Evolutionary conservation across 2,888 invertebrate species (phyloP), one percentile per base, ranked within the genome.

Genomic region (Lasioglossum oenotherae): DNA sequence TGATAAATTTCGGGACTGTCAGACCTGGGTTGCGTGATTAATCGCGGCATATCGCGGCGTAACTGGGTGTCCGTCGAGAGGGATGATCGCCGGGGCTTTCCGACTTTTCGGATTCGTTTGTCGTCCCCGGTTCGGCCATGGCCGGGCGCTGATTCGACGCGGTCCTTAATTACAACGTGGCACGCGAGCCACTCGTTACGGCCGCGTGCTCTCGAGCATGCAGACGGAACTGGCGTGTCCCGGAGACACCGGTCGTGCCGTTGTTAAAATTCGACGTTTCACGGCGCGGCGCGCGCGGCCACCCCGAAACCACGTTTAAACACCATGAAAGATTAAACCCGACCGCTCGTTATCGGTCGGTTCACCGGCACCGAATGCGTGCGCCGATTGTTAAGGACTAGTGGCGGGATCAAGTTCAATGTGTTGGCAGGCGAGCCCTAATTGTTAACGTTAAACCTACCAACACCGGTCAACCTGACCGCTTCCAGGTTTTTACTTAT

Each of bases 111-210:
- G 82, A 88, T 87, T 87, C 89, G 90, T 89, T 88, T 85, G 90
- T 88, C 85, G 88, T 83, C 82, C 78, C 78, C 4, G 57, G 57
- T 57, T 10, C n/a, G 57, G 12, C 57, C n/a, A 4, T n/a, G 76
- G 69, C 69, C n/a, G 82, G 72, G 46, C 72, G 74, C 74, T 77
- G 89, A 88, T 85, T 87, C 87, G 86, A 81, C 75, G 89, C 44
- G 80, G 86, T 79, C 84, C 92, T 92, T 92, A 92, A 92, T 92
- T 91, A 89, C 85, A 79, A 73, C 81, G 67, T 10, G 86, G 81
- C 92, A 92, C 92, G 92, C 93, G 87, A 92, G 85, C 82, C 85
- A 87, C 92, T 92, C 93, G 89, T 92, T 92, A 92, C 81, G 64
- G 83, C 74, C 71, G 78, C 87, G 85, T 77, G 83, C 80, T 76